Conservation (phyloP, 2,797 vertebrate species). For the Halcyon chelicuti region DNA sequence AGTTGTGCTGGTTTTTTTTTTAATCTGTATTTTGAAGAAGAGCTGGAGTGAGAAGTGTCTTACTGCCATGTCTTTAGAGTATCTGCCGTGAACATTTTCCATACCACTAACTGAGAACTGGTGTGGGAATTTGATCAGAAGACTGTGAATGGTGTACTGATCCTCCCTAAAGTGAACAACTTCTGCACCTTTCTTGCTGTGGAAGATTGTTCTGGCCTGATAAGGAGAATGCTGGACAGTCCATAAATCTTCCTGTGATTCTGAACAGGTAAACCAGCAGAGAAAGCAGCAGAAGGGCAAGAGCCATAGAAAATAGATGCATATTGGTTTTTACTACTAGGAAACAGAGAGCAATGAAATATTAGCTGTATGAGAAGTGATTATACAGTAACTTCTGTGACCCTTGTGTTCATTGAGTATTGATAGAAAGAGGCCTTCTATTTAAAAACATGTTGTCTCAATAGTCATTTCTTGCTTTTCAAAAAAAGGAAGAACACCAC, state of each 20-base stretch:
- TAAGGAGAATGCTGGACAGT: not conserved
- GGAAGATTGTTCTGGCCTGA: not conserved
- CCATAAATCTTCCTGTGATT: not conserved
- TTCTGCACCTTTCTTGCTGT: accelerated
- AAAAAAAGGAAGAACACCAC: not conserved
- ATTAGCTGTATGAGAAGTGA: not conserved
- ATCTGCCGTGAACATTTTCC: not conserved
- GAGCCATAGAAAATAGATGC: not conserved
- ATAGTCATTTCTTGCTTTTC: not conserved
- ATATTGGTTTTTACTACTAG: not conserved
- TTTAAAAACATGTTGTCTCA: not conserved
- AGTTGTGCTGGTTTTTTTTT: not conserved
- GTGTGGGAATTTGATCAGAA: not conserved
- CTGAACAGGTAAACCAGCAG: not conserved
- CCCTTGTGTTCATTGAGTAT: not conserved
- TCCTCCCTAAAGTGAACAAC: not conserved
- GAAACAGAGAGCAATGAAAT: not conserved
- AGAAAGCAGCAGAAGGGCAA: not conserved
- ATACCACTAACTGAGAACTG: not conserved
- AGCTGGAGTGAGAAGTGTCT: not conserved
- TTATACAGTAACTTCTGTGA: not conserved
- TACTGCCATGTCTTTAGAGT: not conserved
- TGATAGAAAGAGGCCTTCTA: not conserved
- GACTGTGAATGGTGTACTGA: too few species aligned
- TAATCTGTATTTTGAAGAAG: not conserved